Evolutionary conservation across 1,140 invertebrate genomes (phyloP).

Genomic region (Pantala flavescens): DNA sequence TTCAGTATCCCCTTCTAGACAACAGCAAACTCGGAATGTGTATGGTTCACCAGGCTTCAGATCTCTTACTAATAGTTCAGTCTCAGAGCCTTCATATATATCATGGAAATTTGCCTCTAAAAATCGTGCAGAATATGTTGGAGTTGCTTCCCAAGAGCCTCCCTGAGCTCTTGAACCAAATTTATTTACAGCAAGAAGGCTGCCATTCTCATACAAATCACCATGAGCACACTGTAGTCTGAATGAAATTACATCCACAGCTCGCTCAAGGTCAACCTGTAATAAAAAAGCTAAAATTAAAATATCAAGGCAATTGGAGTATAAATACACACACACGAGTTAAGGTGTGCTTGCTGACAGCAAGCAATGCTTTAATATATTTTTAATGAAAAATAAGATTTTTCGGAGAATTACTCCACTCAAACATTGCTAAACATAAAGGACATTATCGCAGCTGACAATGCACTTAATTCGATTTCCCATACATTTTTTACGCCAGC

Average conservation of each 20-base stretch:
- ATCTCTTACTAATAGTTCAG: conserved; percentile 21
- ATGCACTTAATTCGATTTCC: too few species aligned
- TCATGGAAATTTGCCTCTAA: conserved; percentile 21
- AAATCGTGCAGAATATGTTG: not conserved
- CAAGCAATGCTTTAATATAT: too few species aligned
- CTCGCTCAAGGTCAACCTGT: conserved; percentile 22
- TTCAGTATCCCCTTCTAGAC: conserved; percentile 17
- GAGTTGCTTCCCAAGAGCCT: not conserved
- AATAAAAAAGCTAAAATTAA: not conserved
- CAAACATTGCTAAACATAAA: too few species aligned
- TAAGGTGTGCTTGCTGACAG: too few species aligned
- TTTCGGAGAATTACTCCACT: too few species aligned
- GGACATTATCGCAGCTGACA: too few species aligned
- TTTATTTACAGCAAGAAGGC: not conserved
- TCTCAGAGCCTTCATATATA: conserved; percentile 22
- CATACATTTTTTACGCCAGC: too few species aligned
- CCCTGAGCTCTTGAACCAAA: not conserved
- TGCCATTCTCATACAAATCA: conserved; percentile 8
- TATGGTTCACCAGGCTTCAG: conserved; percentile 20
- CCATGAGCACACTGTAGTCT: conserved; percentile 22
- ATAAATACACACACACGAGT: not conserved
- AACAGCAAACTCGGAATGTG: conserved; percentile 24
- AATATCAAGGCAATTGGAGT: not conserved
- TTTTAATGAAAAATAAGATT: too few species aligned
- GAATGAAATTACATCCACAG: conserved; percentile 21